These are phyloP conservation scores for Archivesica marissinica DNA, from an alignment of 1,140 invertebrate genomes.

Conservation along the genomic window DNA sequence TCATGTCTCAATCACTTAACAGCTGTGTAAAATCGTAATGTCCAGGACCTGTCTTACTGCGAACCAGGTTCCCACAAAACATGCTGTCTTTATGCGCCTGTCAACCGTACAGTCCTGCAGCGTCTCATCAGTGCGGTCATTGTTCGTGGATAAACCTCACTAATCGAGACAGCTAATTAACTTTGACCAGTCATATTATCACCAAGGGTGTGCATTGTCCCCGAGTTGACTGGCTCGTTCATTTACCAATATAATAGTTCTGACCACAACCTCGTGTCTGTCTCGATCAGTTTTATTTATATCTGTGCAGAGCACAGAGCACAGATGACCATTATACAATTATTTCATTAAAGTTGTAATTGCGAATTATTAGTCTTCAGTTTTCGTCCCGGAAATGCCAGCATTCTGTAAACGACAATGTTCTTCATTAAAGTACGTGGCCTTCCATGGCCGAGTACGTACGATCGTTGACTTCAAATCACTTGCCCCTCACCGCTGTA, in stretches of 20 bases:
- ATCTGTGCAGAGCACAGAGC: background rate
- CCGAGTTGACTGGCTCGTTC: conserved; percentile 17
- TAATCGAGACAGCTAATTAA: conserved; percentile 42
- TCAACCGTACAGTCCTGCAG: background rate
- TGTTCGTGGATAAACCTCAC: conserved; percentile 13
- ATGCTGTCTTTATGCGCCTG: background rate
- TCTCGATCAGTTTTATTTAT: conserved; percentile 5
- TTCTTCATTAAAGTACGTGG: too few relatives aligned
- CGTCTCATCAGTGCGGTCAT: background rate
- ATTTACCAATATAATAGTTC: background rate
- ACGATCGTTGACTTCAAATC: too few relatives aligned
- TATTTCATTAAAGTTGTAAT: conserved; percentile 10
- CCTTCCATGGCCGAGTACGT: too few relatives aligned
- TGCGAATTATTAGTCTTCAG: background rate
- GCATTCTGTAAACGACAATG: background rate
- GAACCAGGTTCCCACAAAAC: conserved; percentile 11
- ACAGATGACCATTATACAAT: background rate
- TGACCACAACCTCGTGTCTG: background rate
- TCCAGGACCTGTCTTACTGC: background rate
- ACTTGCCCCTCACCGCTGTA: too few relatives aligned
- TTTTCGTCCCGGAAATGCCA: background rate
- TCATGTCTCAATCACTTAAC: conserved; percentile 3
- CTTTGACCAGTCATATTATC: background rate
- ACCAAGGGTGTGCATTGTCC: conserved; percentile 10
- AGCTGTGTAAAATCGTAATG: background rate